A percentile compares a stretch with the other conserved stretches of the same genome.
phyloP scores from a whole-genome alignment of 2,797 vertebrate species.

The Cyclura pinguis region DNA sequence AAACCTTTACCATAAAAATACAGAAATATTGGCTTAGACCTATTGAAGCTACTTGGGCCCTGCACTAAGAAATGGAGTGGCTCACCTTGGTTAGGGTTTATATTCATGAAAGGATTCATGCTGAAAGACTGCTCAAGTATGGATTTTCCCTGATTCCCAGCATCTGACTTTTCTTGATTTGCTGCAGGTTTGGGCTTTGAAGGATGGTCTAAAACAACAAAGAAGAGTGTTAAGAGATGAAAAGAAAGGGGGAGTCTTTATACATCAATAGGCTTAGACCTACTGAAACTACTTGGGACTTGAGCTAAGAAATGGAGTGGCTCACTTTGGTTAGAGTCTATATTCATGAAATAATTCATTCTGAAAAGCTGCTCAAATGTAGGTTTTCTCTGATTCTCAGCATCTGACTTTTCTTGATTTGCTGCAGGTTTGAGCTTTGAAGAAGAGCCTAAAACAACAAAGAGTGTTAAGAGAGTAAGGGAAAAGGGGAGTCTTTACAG shows the following conservation, averaged over 20 bases:
- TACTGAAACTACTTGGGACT: too few relatives aligned
- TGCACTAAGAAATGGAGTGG: too few relatives aligned
- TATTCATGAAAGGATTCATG: accelerated
- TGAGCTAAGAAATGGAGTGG: too few relatives aligned
- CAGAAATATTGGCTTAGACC: neutral
- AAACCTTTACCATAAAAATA: neutral
- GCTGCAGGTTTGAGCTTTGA: too few relatives aligned
- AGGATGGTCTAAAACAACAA: slow-evolving; percentile 25
- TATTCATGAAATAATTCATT: too few relatives aligned
- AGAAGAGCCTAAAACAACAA: too few relatives aligned
- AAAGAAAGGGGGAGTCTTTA: neutral
- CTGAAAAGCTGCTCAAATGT: too few relatives aligned
- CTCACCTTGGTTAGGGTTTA: neutral
- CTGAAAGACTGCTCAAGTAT: accelerated
- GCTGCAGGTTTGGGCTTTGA: neutral
- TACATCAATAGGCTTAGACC: neutral
- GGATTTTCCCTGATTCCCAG: accelerated
- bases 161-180: accelerated
- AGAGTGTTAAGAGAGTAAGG: too few relatives aligned
- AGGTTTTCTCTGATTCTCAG: too few relatives aligned
- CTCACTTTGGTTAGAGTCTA: too few relatives aligned
- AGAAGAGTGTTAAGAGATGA: neutral
- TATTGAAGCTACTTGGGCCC: neutral
- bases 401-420: too few relatives aligned
- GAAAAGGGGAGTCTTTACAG: too few relatives aligned